Conservation (phyloP, 2,888 invertebrate genomes). For the Coleophora flavipennella region DNA sequence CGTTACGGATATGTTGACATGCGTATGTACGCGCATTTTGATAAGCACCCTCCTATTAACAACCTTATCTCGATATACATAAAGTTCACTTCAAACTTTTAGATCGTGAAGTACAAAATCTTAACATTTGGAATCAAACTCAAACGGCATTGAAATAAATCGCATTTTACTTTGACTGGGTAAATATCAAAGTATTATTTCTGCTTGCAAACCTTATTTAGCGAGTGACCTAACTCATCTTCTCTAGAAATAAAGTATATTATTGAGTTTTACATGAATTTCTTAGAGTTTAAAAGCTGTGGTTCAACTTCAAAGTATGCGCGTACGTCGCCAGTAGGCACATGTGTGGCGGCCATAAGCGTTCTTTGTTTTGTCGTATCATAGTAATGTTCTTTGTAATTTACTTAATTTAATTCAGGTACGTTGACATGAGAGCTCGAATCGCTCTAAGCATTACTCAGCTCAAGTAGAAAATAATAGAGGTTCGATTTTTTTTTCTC, state of each 20-base stretch:
- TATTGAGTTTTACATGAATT: too few relatives aligned
- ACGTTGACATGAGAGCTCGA: not conserved
- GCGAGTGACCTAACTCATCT: not conserved
- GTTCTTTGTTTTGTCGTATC: slow-evolving; percentile 30
- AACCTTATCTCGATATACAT: slow-evolving; percentile 8
- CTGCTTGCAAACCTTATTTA: slow-evolving; percentile 1
- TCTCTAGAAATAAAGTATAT: not conserved
- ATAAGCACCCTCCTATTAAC: too few relatives aligned
- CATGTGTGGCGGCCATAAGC: slow-evolving; percentile 37
- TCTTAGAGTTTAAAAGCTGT: too few relatives aligned
- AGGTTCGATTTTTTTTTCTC: too few relatives aligned
- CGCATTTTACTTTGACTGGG: not conserved
- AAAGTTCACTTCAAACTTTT: not conserved
- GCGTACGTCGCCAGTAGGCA: slow-evolving; percentile 34
- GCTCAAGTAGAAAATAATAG: not conserved
- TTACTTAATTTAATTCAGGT: slow-evolving; percentile 19
- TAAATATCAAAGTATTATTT: not conserved
- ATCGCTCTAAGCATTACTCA: not conserved
- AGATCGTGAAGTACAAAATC: not conserved
- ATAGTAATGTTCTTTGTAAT: slow-evolving; percentile 28
- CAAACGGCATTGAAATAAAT: not conserved
- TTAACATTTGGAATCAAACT: not conserved
- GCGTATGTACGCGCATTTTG: slow-evolving; percentile 46
- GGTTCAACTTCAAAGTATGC: slow-evolving; percentile 20
- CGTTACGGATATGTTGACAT: slow-evolving; percentile 50